A percentile compares a stretch with the other conserved stretches of the same genome.
phyloP scores from a whole-genome alignment of 2,888 invertebrate species.

The Agrotis exclamationis region DNA sequence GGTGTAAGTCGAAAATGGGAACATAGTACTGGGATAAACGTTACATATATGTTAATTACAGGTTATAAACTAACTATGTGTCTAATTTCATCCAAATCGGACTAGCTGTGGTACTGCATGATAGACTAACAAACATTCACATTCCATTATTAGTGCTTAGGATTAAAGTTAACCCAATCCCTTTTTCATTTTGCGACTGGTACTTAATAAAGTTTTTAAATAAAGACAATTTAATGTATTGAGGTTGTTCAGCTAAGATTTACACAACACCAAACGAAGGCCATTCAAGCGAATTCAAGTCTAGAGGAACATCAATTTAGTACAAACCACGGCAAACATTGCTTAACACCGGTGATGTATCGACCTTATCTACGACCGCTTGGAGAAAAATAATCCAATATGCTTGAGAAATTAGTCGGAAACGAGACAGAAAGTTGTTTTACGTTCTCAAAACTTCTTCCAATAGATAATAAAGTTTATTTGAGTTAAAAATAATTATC shows the following conservation, averaged over 20 bases:
- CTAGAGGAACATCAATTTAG: conserved; percentile 40
- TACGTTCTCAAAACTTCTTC: conserved; percentile 29
- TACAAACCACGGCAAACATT: conserved; percentile 48
- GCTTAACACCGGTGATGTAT: conserved; percentile 53
- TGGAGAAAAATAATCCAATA: conserved; percentile 55
- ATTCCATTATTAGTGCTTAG: too few relatives aligned
- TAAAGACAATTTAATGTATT: conserved; percentile 51
- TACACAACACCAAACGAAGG: conserved; percentile 53
- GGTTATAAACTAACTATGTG: too few relatives aligned
- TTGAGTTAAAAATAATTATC: too few relatives aligned
- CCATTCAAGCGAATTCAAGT: background rate
- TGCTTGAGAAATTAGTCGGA: conserved; percentile 54
- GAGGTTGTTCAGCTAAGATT: conserved; percentile 42
- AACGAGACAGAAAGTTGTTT: conserved; percentile 45
- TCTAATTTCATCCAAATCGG: too few relatives aligned
- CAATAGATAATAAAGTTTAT: too few relatives aligned
- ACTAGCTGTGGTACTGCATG: too few relatives aligned
- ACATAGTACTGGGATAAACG: too few relatives aligned
- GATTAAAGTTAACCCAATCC: background rate
- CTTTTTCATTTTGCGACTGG: background rate
- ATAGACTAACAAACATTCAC: too few relatives aligned
- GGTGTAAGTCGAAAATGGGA: too few relatives aligned
- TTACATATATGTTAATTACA: too few relatives aligned
- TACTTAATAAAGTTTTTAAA: background rate
- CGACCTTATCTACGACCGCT: conserved; percentile 55